Base-by-base conservation (phyloP, 1,140 invertebrate genomes). In the Geopemphigus sp. region DNA sequence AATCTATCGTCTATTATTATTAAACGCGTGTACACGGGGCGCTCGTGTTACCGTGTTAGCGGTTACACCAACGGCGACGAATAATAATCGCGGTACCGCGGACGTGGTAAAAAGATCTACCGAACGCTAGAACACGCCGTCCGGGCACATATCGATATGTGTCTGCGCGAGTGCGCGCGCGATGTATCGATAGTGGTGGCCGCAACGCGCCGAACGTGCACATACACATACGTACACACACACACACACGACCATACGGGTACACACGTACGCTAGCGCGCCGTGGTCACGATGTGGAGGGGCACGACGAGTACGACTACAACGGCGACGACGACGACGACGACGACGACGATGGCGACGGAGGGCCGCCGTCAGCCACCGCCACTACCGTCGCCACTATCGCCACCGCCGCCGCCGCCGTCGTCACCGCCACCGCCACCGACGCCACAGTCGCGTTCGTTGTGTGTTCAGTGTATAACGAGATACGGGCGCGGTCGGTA, bases 401-500 rank as follows among this genome's bases (percentile, higher is more conserved):
- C n/a, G n/a, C n/a, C n/a, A n/a, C n/a, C n/a, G n/a, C n/a, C n/a
- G n/a, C n/a, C n/a, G n/a, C n/a, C n/a, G n/a, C n/a, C n/a, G n/a
- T n/a, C n/a, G n/a, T n/a, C n/a, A n/a, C n/a, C n/a, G n/a, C n/a
- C n/a, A n/a, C n/a, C 39, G 45, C 11, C 29, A 39, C 22, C n/a
- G 56, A 39, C 0, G 26, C 22, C n/a, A 39, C n/a, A n/a, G n/a
- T n/a, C n/a, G 17, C 15, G 24, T 50, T 29, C 24, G 24, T 8
- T 8, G 32, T 8, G 32, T 39, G n/a, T 61, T 76, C 74, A 78
- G 74, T 78, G 57, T 78, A 32, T 56, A 64, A 73, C 68, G 80
- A 72, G 80, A 74, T 57, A 73, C 74, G 74, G 74, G 74, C 57
- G 74, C 74, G 80, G 80, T 22, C 47, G 29, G 56, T 80, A 53